Conservation (phyloP, 2,888 invertebrate species). For the Drosophila nr. perissopoda region DNA sequence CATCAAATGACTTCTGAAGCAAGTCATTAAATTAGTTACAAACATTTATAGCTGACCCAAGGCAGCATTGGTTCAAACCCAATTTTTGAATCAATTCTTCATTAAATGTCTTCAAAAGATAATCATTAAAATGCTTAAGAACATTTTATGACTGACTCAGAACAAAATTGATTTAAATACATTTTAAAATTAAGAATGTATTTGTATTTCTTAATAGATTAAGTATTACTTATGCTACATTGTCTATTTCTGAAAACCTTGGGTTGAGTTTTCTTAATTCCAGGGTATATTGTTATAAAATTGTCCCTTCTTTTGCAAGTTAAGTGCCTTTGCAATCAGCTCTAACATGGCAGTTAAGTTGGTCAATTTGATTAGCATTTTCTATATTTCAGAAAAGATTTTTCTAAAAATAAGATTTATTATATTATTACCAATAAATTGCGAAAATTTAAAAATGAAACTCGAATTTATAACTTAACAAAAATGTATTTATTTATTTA, state of each 20-base stretch:
- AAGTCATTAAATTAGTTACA: neutral
- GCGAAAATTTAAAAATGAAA: neutral
- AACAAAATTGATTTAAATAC: neutral
- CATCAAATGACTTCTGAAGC: conserved; percentile 9
- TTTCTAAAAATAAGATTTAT: neutral
- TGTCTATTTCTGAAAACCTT: neutral
- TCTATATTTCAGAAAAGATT: neutral
- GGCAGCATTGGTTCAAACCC: neutral
- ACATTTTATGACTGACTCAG: neutral
- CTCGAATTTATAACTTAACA: neutral
- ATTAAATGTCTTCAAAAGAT: neutral
- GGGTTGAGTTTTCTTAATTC: neutral
- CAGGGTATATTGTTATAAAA: neutral
- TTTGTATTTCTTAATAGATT: neutral
- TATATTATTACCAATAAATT: neutral
- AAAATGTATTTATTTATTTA: neutral
- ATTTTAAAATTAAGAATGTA: neutral
- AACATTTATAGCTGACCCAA: neutral
- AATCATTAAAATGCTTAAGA: neutral
- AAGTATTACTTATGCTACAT: neutral
- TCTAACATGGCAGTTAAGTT: neutral
- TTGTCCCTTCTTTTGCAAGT: no score
- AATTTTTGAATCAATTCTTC: neutral
- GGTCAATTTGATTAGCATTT: neutral
- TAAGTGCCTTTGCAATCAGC: neutral